These are phyloP conservation scores for Vireo altiloquus DNA, from an alignment of 2,113 vertebrate species.

Conservation along the genomic window DNA sequence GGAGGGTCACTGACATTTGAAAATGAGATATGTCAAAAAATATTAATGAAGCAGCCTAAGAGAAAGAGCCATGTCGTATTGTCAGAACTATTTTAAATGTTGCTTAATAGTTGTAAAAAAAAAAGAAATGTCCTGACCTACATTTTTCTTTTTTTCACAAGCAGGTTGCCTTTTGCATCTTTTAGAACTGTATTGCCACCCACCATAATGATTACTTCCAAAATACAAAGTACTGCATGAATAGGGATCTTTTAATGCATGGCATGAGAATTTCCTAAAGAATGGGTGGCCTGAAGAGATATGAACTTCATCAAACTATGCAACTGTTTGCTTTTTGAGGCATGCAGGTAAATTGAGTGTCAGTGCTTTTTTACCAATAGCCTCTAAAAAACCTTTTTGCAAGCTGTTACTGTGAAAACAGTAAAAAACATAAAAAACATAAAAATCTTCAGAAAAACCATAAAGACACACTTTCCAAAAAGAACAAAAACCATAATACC, in stretches of 20 bases:
- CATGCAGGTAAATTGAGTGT: not conserved
- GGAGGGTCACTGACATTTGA: not conserved
- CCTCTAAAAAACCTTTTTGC: not conserved
- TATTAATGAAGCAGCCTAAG: not conserved
- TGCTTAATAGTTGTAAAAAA: not conserved
- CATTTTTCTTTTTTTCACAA: not conserved
- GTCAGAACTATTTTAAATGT: not conserved
- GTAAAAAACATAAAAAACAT: too few relatives aligned
- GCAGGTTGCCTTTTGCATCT: not conserved
- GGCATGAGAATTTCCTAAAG: not conserved
- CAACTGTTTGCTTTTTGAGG: not conserved
- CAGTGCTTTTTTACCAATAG: not conserved
- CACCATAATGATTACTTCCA: not conserved
- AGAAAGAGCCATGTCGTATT: not conserved
- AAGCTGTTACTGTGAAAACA: not conserved
- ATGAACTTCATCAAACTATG: not conserved
- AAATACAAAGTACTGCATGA: not conserved
- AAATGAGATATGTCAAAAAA: not conserved
- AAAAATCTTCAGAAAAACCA: not conserved
- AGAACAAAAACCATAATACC: not conserved
- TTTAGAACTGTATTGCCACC: not conserved
- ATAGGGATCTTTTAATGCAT: not conserved
- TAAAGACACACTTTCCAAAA: not conserved
- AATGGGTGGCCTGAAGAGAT: not conserved
- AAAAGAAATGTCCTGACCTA: not conserved